Percentiles rank a stretch among this genome's conserved stretches.
Evolutionary conservation across 23 tunicate genomes (phyloP).

Genomic region (Halocynthia aurantium): DNA sequence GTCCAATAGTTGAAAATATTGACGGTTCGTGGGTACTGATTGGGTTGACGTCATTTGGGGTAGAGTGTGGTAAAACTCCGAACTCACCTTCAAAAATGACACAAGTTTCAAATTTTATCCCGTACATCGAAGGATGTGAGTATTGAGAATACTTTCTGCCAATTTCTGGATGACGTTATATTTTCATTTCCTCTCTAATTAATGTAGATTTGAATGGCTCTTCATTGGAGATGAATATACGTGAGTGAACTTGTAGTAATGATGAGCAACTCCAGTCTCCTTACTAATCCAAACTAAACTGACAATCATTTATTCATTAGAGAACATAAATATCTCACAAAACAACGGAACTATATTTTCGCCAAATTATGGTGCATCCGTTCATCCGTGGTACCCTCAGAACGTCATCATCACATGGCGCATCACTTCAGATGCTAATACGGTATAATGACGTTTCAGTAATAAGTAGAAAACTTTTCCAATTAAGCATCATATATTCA

Average conservation of each 20-base stretch:
- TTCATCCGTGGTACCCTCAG: no score
- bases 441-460: not conserved
- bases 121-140: slow-evolving; percentile 10
- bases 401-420: no score
- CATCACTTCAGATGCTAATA: not conserved
- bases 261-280: no score
- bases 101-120: not conserved
- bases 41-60: slow-evolving; percentile 7
- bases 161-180: not conserved
- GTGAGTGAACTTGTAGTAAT: no score
- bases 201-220: no score
- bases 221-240: no score
- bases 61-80: slow-evolving; percentile 10
- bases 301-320: no score
- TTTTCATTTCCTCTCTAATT: not conserved
- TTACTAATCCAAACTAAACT: no score
- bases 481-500: not conserved
- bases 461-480: not conserved
- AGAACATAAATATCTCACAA: no score
- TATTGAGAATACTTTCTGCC: not conserved
- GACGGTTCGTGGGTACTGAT: slow-evolving; percentile 6
- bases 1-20: not conserved
- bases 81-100: not conserved
- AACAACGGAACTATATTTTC: no score
- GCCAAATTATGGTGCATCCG: no score